Base-by-base conservation (phyloP, 2,888 invertebrate species). In the Agrilus cyanescens region DNA sequence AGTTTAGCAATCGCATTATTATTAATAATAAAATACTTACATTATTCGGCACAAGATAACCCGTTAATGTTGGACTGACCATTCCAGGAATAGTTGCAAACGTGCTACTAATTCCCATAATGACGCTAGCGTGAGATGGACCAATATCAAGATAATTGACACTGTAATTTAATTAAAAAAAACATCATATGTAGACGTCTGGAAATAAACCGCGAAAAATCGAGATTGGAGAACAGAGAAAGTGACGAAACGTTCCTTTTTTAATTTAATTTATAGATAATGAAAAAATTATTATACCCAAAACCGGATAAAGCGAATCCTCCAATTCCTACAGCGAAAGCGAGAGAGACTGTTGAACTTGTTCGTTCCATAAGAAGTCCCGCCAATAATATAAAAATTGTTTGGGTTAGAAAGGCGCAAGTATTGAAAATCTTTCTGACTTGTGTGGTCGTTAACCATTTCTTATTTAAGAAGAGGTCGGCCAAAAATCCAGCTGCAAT, bases 291-390 rank as follows among this genome's bases (percentile, higher is more conserved):
- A 5, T 20, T 32, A 66, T 66, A 86, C 85, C 85, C 81, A 61
- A 88, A 90, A 32, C 91, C 93, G 5, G 89, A 82, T 90, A 91
- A 93, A 1, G 91, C 88, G 62, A 93, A 89, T 0, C 91, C 88
- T 1, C 94, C 93, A 1, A 91, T 69, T 0, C 93, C 93, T 1
- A 93, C 89, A 1, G 91, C 90, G 37, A 90, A 73, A 0, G 89
- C 86, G 29, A 94, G 75, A 61, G 80, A 90, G n/a, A 80, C 71
- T n/a, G 90, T 73, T 32, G 85, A 81, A 32, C 78, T 76, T 0
- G 72, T 70, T 12, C 84, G 75, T 2, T 80, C 72, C 30, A 77
- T 62, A 4, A 85, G 70, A 58, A 83, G 86, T 2, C 88, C 86
- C 0, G 90, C 85, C 0, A 78, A 71, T 46, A 88, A 70, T 85